Base-by-base conservation (phyloP, 2,113 vertebrate genomes). In the Cheilinus undulatus region DNA sequence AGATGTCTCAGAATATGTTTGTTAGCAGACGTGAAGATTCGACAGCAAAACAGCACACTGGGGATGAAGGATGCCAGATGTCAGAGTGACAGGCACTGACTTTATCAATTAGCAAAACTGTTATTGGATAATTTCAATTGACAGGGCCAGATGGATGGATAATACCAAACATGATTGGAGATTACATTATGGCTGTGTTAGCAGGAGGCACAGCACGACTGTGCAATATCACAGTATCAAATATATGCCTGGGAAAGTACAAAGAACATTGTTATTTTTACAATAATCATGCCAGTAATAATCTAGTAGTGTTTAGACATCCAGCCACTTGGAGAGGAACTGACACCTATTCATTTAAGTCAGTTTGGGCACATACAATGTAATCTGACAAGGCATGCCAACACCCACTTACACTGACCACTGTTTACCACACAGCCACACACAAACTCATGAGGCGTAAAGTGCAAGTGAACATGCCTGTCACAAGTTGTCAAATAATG, bases 391-490 rank as follows among this genome's bases (percentile, higher is more conserved):
- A 83, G 67, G 78, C 88, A 86, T 89, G 84, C 86, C 75, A 58
- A 89, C 81, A 87, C 88, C 80, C 78, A 84, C 63, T 81, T 76
- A 85, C 73, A 88, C 74, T 70, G 60, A 89, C 83, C 86, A 89
- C 78, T 83, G 70, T 86, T 80, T 54, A 89, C 82, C 76, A 85
- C 76, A 83, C 83, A 71, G 63, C 71, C 77, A 83, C 84, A 89
- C 78, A 85, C 78, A 88, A 76, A 79, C 62, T 70, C 80, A 83
- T 78, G 86, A 86, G 84, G 78, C 73, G 27, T 83, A 81, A 83
- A 85, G 82, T 86, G 86, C 86, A 88, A 84, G 71, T 70, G 10
- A 80, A 73, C 86, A 86, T 86, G 80, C 80, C 86, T 71, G 77
- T 70, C 84, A 88, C 70, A 78, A 82, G 69, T 82, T 80, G 73